These are phyloP conservation scores for Drosophila rubida DNA, from an alignment of 2,888 invertebrate species.

Conservation along the genomic window DNA sequence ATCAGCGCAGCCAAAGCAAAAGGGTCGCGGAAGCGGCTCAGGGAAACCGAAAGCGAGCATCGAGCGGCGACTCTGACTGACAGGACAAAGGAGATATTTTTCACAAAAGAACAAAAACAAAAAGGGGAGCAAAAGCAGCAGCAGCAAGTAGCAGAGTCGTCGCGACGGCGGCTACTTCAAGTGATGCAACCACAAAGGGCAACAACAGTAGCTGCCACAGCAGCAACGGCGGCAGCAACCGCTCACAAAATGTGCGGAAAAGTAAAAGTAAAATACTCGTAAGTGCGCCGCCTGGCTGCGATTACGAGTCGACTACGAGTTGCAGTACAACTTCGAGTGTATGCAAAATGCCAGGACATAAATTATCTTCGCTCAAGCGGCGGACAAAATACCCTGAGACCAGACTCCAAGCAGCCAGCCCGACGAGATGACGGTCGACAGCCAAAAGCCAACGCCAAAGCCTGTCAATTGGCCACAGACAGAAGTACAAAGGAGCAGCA, in stretches of 20 bases:
- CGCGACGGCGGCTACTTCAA: conserved; percentile 46
- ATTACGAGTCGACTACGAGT: conserved; percentile 39
- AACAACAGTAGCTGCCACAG: conserved; percentile 19
- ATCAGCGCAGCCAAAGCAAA: conserved; percentile 52
- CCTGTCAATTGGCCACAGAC: conserved; percentile 36
- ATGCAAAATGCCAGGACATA: conserved; percentile 72
- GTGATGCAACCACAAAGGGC: conserved; percentile 57
- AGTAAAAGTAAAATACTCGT: conserved; percentile 70
- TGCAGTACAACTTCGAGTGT: conserved; percentile 17
- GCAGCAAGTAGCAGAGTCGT: conserved; percentile 2
- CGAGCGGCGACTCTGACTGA: conserved; percentile 69
- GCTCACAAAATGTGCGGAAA: conserved; percentile 54
- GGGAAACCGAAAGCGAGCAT: conserved; percentile 68
- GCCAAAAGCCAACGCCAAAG: conserved; percentile 15
- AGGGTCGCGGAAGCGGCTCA: conserved; percentile 19
- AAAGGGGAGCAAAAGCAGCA: conserved; percentile 59
- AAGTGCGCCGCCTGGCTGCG: conserved; percentile 29
- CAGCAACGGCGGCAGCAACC: conserved; percentile 28
- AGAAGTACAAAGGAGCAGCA: conserved; percentile 35
- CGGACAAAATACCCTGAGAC: conserved; percentile 69
- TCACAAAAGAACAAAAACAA: conserved; percentile 73
- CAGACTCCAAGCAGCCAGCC: conserved; percentile 4
- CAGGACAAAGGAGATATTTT: conserved; percentile 84
- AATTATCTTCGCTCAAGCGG: conserved; percentile 73
- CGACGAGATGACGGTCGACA: conserved; percentile 30